Base-by-base conservation (phyloP, 2,113 vertebrate species). In the Mastomys coucha region DNA sequence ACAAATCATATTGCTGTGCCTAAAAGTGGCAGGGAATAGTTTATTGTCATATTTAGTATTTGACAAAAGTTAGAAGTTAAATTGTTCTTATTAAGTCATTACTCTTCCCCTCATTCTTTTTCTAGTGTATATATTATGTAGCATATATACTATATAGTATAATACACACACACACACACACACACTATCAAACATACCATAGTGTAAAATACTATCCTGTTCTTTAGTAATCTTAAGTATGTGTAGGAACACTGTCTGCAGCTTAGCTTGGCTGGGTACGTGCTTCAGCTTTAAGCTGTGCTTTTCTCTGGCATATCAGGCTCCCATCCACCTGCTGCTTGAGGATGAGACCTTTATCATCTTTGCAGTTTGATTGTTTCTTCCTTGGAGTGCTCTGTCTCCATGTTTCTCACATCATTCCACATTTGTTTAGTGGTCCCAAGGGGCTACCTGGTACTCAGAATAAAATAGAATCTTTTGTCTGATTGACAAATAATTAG, bases 241-340 rank as follows among this genome's bases (percentile, higher is more conserved):
- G 94, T 96, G 10, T 91, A 56, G 88, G 88, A 80, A 78, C 88
- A 73, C 60, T 78, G 45, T 87, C 75, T 96, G 49, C 33, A 92
- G 56, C n/a, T 92, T 95, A 76, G 53, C 67, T n/a, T 49, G 26
- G 58, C 22, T 4, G 89, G 39, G 77, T 49, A n/a, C 6, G 31
- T 5, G 70, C 42, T 84, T 80, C 70, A 86, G 53, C 89, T 93
- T 81, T 51, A 91, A 58, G 45, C 39, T 92, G 4, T 77, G 73
- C 31, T 39, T 81, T 49, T 76, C 92, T 73, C 77, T 89, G 26
- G 36, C 28, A 51, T 12, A 22, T 28, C 60, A 26, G 20, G 24
- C n/a, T 14, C 42, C 42, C 28, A 20, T 91, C 63, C 49, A 89
- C 36, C 49, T 90, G 13, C n/a, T 69, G 4, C 77, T 56, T 11